Base-by-base conservation (phyloP, 2,888 invertebrate species). In the Diaprepes abbreviatus region DNA sequence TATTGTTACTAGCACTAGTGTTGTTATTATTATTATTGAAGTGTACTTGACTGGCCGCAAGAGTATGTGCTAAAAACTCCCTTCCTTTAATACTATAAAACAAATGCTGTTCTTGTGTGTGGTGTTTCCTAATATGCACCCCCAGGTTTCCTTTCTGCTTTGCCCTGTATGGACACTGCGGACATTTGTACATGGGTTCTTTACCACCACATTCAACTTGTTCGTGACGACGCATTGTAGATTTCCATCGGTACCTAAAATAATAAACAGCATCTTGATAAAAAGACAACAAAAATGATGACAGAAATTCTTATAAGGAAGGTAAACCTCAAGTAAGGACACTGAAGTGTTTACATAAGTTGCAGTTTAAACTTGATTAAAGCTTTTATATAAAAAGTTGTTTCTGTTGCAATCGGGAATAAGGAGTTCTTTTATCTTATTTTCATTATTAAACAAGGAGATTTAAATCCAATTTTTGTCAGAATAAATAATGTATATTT, bases 191-290 rank as follows among this genome's bases (percentile, higher is more conserved):
- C 72, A 91, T 88, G 0, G 93, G 93, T 73, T 93, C 91, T 82
- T 93, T 94, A 73, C 93, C 93, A 45, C 93, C 83, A 84, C 93
- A 93, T 84, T 93, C 93, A 72, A 93, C 93, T 86, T 90, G 92
- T 84, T 80, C 93, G 85, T 94, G 94, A 35, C 81, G 70, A 10
- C 80, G 72, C 86, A 93, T 87, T 69, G 93, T 93, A 55, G 93
- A 93, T 85, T 92, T 94, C 93, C 94, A 94, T 78, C 93, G 89
- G 84, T 94, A 94, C 31, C 71, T 71, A 14, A 48, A 70, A 66
- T 16, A n/a, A n/a, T n/a, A n/a, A n/a, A n/a, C n/a, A n/a, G n/a
- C n/a, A n/a, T n/a, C n/a, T n/a, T n/a, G n/a, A n/a, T n/a, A n/a
- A n/a, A n/a, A n/a, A n/a, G n/a, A n/a, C n/a, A n/a, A n/a, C n/a